A percentile compares a stretch with the other conserved stretches of the same genome.
phyloP scores from a whole-genome alignment of 2,113 vertebrate species.

The Macquaria australasica region DNA sequence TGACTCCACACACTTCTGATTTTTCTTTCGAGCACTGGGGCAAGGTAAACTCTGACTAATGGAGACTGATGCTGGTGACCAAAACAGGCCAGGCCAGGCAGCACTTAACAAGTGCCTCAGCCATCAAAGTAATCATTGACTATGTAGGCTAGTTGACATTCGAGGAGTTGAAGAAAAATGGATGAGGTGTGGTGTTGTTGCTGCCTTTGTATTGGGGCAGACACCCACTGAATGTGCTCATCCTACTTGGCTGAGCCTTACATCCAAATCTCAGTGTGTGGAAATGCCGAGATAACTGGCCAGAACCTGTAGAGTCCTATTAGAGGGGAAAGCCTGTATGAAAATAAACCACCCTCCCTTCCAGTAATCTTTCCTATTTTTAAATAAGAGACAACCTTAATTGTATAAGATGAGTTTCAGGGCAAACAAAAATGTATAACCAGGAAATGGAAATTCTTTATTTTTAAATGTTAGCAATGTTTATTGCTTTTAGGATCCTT shows the following conservation, averaged over 20 bases:
- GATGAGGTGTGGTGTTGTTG: constrained; percentile 39
- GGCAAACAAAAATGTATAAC: not conserved
- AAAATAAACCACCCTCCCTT: constrained; percentile 54
- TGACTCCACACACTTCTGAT: constrained; percentile 22
- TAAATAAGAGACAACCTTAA: constrained; percentile 30
- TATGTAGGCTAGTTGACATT: constrained; percentile 1
- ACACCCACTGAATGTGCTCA: constrained; percentile 52
- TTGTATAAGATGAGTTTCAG: not conserved
- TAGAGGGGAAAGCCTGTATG: constrained; percentile 38
- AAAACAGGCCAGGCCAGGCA: constrained; percentile 18
- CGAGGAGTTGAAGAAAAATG: constrained; percentile 15
- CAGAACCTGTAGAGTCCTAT: constrained; percentile 48
- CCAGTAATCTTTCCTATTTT: constrained; percentile 59
- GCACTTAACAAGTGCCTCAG: constrained; percentile 15
- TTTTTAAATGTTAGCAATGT: constrained; percentile 22
- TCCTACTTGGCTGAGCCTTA: constrained; percentile 50
- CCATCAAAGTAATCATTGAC: constrained; percentile 19
- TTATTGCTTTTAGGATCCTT: constrained; percentile 11
- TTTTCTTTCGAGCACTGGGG: not conserved
- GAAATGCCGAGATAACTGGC: constrained; percentile 68
- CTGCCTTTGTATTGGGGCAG: constrained; percentile 44
- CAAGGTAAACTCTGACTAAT: constrained; percentile 26
- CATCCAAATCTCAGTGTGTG: constrained; percentile 57
- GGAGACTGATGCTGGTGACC: constrained; percentile 33
- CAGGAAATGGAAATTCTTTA: constrained; percentile 3